A percentile compares a stretch with the other conserved stretches of the same genome.
These are phyloP conservation scores for Mystacides longicornis DNA, from an alignment of 2,888 invertebrate genomes.

Conservation along the genomic window DNA sequence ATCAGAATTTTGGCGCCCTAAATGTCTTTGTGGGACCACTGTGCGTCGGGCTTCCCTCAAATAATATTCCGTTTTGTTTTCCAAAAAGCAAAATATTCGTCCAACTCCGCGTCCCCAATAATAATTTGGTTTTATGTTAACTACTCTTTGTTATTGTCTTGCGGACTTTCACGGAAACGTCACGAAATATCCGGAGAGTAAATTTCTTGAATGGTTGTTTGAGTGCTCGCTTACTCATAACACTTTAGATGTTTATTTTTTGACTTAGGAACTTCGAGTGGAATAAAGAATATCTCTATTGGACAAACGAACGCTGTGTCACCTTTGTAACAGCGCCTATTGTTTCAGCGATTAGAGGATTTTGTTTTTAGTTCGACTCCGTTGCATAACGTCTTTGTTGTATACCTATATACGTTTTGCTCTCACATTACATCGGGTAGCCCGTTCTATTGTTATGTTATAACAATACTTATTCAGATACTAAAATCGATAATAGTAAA, in stretches of 20 bases:
- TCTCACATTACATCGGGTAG: no score
- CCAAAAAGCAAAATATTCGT: not conserved
- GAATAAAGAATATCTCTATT: not conserved
- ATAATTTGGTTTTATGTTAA: constrained; percentile 1
- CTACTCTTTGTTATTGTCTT: constrained; percentile 1
- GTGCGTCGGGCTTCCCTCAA: not conserved
- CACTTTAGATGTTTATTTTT: not conserved
- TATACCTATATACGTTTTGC: no score
- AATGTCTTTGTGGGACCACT: no score
- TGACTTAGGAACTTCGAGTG: not conserved
- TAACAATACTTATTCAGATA: no score
- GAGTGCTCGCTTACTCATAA: not conserved
- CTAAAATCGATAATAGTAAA: no score
- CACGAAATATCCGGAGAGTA: not conserved
- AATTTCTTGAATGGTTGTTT: not conserved
- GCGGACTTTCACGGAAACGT: not conserved
- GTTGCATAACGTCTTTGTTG: no score
- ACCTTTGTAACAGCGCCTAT: no score
- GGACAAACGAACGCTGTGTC: no score
- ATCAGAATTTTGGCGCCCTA: no score
- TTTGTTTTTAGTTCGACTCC: no score
- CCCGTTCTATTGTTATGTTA: no score
- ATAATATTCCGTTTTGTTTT: not conserved
- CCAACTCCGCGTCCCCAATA: not conserved
- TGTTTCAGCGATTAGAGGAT: no score